Conservation (phyloP, 2,888 invertebrate species). For the Drosophila ezoana region DNA sequence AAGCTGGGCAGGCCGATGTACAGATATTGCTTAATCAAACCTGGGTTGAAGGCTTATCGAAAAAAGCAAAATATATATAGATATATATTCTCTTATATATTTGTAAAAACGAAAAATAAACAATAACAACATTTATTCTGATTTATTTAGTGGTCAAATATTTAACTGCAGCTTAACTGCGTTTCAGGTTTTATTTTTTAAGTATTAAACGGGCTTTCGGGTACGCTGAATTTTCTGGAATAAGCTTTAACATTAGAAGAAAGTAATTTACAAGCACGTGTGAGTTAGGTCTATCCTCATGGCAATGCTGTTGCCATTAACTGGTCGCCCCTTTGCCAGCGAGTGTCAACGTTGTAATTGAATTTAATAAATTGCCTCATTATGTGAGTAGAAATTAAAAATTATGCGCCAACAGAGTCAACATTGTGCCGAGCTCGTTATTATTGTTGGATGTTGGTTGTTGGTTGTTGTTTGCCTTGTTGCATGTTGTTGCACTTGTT, state of each 20-base stretch:
- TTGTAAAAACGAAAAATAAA: too few species aligned
- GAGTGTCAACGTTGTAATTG: slow-evolving; percentile 85
- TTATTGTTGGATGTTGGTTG: slow-evolving; percentile 38
- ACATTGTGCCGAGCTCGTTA: slow-evolving; percentile 39
- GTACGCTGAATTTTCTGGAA: neutral
- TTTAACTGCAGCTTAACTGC: too few species aligned
- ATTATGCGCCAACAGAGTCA: slow-evolving; percentile 60
- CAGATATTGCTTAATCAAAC: too few species aligned
- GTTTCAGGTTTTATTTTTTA: neutral
- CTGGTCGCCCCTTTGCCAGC: slow-evolving; percentile 35
- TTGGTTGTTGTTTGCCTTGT: slow-evolving; percentile 37
- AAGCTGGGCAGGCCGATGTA: too few species aligned
- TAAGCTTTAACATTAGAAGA: neutral
- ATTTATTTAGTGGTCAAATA: too few species aligned
- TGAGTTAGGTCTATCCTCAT: neutral
- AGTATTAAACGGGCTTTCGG: neutral
- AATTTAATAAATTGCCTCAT: slow-evolving; percentile 85
- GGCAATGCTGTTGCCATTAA: slow-evolving; percentile 13
- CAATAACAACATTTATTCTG: too few species aligned
- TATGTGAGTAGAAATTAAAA: slow-evolving; percentile 79
- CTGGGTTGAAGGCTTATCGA: too few species aligned
- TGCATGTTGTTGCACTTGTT: slow-evolving; percentile 56
- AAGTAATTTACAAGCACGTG: slow-evolving; percentile 2
- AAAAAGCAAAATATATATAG: too few species aligned
- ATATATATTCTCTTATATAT: too few species aligned